phyloP scores from a whole-genome alignment of 2,797 vertebrate genomes.

The Alectoris magna region DNA sequence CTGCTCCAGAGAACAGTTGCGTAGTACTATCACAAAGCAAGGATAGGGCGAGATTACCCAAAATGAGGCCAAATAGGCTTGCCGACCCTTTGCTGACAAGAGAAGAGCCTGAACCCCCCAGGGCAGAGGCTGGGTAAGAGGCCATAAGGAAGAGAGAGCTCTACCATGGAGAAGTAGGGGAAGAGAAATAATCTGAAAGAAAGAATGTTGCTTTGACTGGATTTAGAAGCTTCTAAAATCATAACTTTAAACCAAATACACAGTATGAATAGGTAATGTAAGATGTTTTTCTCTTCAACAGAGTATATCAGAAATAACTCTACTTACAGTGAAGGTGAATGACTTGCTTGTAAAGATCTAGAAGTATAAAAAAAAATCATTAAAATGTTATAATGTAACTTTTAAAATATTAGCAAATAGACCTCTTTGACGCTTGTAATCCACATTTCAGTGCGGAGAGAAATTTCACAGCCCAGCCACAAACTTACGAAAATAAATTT shows the following conservation, averaged over 20 bases:
- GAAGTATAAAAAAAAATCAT: background rate
- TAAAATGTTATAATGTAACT: background rate
- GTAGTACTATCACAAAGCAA: background rate
- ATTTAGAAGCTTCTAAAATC: background rate
- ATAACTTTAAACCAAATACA: background rate
- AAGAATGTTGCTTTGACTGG: background rate
- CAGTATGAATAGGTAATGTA: background rate
- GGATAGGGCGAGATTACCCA: background rate
- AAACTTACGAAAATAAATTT: slow-evolving; percentile 43
- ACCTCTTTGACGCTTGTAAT: background rate
- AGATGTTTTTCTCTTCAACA: background rate
- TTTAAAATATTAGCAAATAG: background rate
- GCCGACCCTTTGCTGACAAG: background rate
- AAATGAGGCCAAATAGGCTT: background rate
- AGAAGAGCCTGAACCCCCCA: background rate
- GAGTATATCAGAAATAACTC: background rate
- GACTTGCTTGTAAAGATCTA: background rate
- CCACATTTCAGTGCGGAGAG: background rate
- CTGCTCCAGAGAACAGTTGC: background rate
- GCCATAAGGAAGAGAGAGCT: background rate
- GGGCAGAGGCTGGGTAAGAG: fast-evolving
- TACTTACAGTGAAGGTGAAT: background rate
- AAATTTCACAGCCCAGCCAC: slow-evolving; percentile 4
- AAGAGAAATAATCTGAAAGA: background rate
- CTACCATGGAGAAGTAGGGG: fast-evolving